Base-by-base conservation (phyloP, 2,888 invertebrate genomes). In the Octonoba sinensis region DNA sequence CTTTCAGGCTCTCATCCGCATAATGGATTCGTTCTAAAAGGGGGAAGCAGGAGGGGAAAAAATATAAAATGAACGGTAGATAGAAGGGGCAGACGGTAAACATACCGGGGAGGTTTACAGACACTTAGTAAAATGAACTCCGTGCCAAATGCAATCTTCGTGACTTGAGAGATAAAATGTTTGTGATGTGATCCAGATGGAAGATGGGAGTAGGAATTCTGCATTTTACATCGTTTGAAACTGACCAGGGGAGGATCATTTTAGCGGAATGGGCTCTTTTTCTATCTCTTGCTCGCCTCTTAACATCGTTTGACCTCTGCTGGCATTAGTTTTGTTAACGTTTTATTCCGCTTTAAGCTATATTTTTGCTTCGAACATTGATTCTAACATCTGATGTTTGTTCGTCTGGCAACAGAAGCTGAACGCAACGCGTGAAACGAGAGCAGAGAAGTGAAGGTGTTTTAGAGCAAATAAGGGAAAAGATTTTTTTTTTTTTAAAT, bases 41-140 rank as follows among this genome's bases (percentile, higher is more conserved):
- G 36, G 27, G 18, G 24, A 24, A 22, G 36, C 18, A 16, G 20
- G 27, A 36, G 18, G 24, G 22, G 54, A 44, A 22, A 51, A 66
- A 66, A 51, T 36, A 67, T 24, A 59, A 36, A 49, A 16, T 27
- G 71, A 49, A 54, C 47, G 20, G 27, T 69, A 60, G 76, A 64
- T 67, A 62, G 59, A 78, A 49, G 56, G 67, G 24, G 51, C 49
- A n/a, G 66, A 15, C 24, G 36, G 36, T 59, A 59, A 59, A 59
- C 59, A 59, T 27, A 15, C 59, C 59, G 62, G 51, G 54, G 27
- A 70, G 70, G 78, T 78, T 78, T 78, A 72, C 78, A 72, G 72
- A 78, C 78, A 78, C 78, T 78, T 78, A 78, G 78, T 78, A 71
- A 78, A 78, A 78, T 78, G 78, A 78, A 78, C 71, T 78, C 57